Conservation (phyloP, 1,140 invertebrate species). For the Choristoneura fumiferana region DNA sequence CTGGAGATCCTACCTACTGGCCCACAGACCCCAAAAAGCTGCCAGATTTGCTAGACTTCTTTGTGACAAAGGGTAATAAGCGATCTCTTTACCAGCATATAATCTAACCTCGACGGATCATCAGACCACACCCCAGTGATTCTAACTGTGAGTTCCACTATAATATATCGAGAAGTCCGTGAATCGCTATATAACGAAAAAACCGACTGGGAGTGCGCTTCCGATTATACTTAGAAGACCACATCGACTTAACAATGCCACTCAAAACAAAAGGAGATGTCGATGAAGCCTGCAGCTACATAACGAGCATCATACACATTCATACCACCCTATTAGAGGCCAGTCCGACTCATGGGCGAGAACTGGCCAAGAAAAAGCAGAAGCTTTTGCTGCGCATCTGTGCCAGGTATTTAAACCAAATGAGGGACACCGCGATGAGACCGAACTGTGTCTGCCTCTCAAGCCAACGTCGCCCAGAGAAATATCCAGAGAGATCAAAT, state of each 20-base stretch:
- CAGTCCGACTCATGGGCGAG: conserved; percentile 11
- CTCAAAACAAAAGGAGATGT: conserved; percentile 10
- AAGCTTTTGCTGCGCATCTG: conserved; percentile 23
- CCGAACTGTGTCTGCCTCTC: conserved; percentile 1
- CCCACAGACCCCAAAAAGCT: no score
- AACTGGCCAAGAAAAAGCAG: conserved; percentile 23
- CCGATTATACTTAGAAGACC: conserved; percentile 5
- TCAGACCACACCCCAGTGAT: no score
- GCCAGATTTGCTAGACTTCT: no score
- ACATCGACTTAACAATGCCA: conserved; percentile 10
- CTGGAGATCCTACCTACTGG: no score
- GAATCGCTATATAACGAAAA: no score
- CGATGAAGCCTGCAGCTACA: background rate
- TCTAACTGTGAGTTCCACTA: no score
- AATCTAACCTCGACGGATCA: no score
- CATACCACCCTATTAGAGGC: background rate
- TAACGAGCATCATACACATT: conserved; percentile 2
- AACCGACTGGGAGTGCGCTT: no score
- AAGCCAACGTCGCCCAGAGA: conserved; percentile 14
- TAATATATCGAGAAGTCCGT: no score
- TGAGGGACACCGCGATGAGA: background rate
- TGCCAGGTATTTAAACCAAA: conserved; percentile 26
- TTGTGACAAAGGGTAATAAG: no score
- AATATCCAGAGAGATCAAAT: background rate
- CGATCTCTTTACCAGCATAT: no score